Conservation (phyloP, 2,797 vertebrate species). For the Brotula barbata region DNA sequence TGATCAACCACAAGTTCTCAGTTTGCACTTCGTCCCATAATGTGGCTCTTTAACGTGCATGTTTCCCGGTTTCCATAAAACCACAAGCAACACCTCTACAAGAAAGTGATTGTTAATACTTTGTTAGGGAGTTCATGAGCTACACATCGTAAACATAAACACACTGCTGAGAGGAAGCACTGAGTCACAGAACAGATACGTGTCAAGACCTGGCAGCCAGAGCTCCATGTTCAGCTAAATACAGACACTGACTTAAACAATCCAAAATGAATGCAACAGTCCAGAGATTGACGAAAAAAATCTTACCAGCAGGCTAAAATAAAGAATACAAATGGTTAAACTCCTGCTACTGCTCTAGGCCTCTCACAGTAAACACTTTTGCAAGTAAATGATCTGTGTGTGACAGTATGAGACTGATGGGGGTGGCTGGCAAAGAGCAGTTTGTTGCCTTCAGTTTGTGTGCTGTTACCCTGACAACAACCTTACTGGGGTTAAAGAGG, state of each 20-base stretch:
- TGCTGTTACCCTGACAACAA: slow-evolving; percentile 66
- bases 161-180: slow-evolving; percentile 69
- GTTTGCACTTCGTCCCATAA: slow-evolving; percentile 36
- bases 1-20: slow-evolving; percentile 28
- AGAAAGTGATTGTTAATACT: slow-evolving; percentile 80
- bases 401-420: slow-evolving; percentile 40
- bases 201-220: slow-evolving; percentile 59
- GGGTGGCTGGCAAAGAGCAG: slow-evolving; percentile 27
- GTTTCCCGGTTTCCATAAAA: slow-evolving; percentile 59
- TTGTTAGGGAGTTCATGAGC: slow-evolving; percentile 78
- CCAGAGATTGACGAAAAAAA: background rate
- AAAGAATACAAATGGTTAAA: background rate
- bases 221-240: slow-evolving; percentile 38
- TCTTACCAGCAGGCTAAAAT: background rate
- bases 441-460: slow-evolving; percentile 67
- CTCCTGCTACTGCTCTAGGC: slow-evolving; percentile 20
- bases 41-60: slow-evolving; percentile 46
- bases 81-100: slow-evolving; percentile 74
- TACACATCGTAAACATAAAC: slow-evolving; percentile 79
- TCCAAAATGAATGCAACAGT: background rate
- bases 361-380: slow-evolving; percentile 16
- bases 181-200: slow-evolving; percentile 77
- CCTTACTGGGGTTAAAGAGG: slow-evolving; percentile 57
- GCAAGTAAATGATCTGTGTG: slow-evolving; percentile 11
- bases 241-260: background rate